Evolutionary conservation across 2,888 invertebrate genomes (phyloP), one percentile per base, ranked within the genome.

Genomic region (Kuschelorhynchus macadamiae): DNA sequence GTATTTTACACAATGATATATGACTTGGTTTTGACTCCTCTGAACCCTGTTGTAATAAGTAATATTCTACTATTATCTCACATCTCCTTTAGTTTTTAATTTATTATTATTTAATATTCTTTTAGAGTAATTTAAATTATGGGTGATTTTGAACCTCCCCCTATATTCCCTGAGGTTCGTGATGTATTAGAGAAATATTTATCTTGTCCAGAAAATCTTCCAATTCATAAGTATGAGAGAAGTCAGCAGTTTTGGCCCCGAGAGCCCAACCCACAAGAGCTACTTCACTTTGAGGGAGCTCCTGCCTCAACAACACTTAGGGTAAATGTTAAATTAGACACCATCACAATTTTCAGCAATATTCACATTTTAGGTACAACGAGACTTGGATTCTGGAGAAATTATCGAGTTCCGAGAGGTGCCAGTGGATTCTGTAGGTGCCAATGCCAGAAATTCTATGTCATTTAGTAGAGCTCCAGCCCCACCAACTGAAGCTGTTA

Each of bases 391-490:
- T 25, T 93, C 91, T 0, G 95, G 95, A 3, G 86, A 91, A 80
- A 89, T 95, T 67, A 84, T 88, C 4, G 90, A 91, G 71, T 91
- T 92, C 75, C 84, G 86, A 30, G 91, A 92, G 81, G 86, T 88
- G 0, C 78, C 83, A 17, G 75, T 88, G 2, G 85, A 87, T 71
- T 86, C 87, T 75, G 87, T 87, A 47, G 91, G 90, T 2, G 87
- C 88, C 59, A 90, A 88, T 70, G 87, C 91, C 0, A 88, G 87
- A 77, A 94, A 92, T 82, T 93, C 93, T 2, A 87, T 92, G 81
- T 95, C 95, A 0, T 89, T 96, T 86, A 88, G 88, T 33, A 86
- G 96, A 74, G 90, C 92, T 17, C 95, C 95, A 0, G 88, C 91
- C 39, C 89, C 92, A 7, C 88, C 91, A 1, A 85, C 86, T 41